Conservation (phyloP, 2,888 invertebrate genomes). For the Ditylenchus weischeri region DNA sequence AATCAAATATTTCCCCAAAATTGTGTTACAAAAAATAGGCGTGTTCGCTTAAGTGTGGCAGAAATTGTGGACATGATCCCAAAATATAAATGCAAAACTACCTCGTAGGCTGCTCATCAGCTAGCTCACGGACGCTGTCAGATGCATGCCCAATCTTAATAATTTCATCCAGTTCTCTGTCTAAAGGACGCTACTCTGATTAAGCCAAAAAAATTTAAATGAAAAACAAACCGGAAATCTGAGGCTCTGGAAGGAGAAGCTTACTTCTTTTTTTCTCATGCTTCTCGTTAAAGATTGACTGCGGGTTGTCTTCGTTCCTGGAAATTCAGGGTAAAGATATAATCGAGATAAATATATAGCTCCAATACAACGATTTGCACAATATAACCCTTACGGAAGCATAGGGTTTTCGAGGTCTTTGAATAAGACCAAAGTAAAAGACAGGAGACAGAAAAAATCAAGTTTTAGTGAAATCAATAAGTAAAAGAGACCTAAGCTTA, state of each 20-base stretch:
- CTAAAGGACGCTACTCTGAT: no score
- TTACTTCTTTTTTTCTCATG: slow-evolving; percentile 65
- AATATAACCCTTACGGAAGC: no score
- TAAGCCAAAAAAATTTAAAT: no score
- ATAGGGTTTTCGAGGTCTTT: no score
- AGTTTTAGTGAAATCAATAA: no score
- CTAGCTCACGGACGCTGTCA: slow-evolving; percentile 69
- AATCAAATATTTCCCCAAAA: no score
- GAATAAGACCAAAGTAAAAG: no score
- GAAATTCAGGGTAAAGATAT: slow-evolving; percentile 11
- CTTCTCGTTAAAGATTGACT: slow-evolving; percentile 61
- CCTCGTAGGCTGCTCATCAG: slow-evolving; percentile 68
- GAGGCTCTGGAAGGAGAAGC: slow-evolving; percentile 89
- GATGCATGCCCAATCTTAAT: slow-evolving; percentile 69
- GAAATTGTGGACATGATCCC: not conserved
- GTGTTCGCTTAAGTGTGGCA: not conserved
- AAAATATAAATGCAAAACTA: slow-evolving; percentile 10
- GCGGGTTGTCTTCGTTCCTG: slow-evolving; percentile 75
- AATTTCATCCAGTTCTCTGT: slow-evolving; percentile 70
- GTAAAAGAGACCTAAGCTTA: not conserved
- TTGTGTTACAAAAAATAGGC: no score
- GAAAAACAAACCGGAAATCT: slow-evolving; percentile 72
- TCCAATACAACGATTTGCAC: no score
- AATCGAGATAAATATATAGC: no score
- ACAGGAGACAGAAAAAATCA: no score